Base-by-base conservation (phyloP, 1,140 invertebrate genomes). In the Oryzaephilus surinamensis region DNA sequence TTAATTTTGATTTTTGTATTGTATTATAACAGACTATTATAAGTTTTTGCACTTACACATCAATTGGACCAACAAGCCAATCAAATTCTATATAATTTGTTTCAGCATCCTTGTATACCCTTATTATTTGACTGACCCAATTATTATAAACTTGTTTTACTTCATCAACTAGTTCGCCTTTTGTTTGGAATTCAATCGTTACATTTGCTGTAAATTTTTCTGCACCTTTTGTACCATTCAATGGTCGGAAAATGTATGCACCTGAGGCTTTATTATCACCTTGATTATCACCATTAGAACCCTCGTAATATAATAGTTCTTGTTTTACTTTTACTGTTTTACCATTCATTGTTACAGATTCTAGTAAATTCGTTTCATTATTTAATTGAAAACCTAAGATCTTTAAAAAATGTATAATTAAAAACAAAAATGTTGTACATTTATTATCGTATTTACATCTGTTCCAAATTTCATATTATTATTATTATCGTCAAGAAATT, bases 161-260 rank as follows among this genome's bases (percentile, higher is more conserved):
- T 69, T 98, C 93, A 41, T 82, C 68, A 0, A 94, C 77, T 2
- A 85, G 43, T 0, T 67, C 53, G 2, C 88, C 89, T 73, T 59
- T 72, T 4, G 16, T 50, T 58, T 54, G 75, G 45, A 65, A 78
- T 71, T 58, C 70, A 51, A 49, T 78, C 54, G 37, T 72, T 5
- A 43, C 63, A 32, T 42, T 70, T 57, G 69, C 52, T 2, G 65
- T 38, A 11, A 69, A 53, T 62, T 65, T 38, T 19, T 51, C 26
- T 11, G 54, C 34, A 60, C 49, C 3, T 49, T 28, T 3, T 55
- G 53, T 8, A 55, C 52, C 12, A 44, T 53, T 51, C 5, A 70
- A 71, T 0, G 87, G 87, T 29, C 87, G 70, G 60, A 93, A 93
- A 37, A 89, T 81, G 50, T 93, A 93, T 0, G 88, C 86, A 1